Evolutionary conservation across 2,113 vertebrate species (phyloP), one percentile per base, ranked within the genome.

Genomic region (Phycodurus eques): DNA sequence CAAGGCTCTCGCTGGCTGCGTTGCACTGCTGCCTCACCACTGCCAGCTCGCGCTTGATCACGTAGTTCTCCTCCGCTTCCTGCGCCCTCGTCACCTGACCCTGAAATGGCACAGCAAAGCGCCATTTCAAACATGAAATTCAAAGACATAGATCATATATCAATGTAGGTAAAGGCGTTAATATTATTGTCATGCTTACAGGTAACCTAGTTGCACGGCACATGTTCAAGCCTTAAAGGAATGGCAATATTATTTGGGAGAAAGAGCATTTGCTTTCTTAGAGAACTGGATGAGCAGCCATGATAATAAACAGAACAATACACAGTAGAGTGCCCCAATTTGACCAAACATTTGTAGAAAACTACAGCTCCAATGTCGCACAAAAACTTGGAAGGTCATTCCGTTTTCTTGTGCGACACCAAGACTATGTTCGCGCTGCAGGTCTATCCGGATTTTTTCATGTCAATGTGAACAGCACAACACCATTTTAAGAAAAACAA

Each of bases 31-130:
- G 95, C 70, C 93, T 91, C 65, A 94, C 95, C 74, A 96, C 95
- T 0, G 96, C 96, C 88, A 98, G 89, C 88, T 98, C 96, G 20
- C 96, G 89, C 81, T 98, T 97, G 89, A 98, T 96, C 80, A 96
- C 92, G 0, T 97, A 97, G 89, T 98, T 98, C 89, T 98, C 96
- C 86, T 98, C 96, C 0, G 96, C 96, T 80, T 98, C 96, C 86
- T 96, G 96, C 0, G 96, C 96, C 71, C 96, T 91, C 0, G 96
- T 98, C 88, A 98, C 96, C 89, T 98, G 96, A 78, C 96, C 96
- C 96, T 98, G 87, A 20, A 85, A 75, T 11, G 64, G 66, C 3
- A 71, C 0, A 71, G 44, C 65, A 63, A n/a, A 44, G 8, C 5
- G 17, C 27, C 42, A 42, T 22, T 51, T 17, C 8, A 9, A 5